Conservation (phyloP, 2,113 vertebrate genomes). For the Vulpes lagopus region DNA sequence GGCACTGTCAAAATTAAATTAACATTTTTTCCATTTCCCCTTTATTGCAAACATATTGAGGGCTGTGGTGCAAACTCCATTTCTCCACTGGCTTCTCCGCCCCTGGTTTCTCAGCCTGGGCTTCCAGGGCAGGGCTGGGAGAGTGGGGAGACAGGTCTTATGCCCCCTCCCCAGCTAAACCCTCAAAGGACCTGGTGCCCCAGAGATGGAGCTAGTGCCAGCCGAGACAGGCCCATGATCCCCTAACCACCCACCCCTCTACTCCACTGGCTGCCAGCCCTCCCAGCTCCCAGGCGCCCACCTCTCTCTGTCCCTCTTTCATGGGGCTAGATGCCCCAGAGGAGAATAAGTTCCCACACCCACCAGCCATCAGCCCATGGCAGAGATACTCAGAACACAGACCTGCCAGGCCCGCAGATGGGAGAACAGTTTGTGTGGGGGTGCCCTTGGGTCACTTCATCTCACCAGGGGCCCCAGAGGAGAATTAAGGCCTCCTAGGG, state of each 20-base stretch:
- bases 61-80: not conserved
- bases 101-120: not conserved
- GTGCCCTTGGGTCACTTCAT: not conserved
- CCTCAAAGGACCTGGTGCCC: not conserved
- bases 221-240: too few species aligned
- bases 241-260: not conserved
- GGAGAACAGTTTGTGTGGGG: not conserved
- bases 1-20: slow-evolving; percentile 75
- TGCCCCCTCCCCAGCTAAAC: rapidly evolving
- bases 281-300: not conserved
- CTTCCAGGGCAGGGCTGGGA: not conserved
- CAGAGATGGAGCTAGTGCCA: not conserved
- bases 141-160: not conserved
- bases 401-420: too few species aligned
- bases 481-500: not conserved
- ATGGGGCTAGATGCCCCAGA: not conserved
- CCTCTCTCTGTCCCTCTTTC: not conserved
- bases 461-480: not conserved
- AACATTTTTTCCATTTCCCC: slow-evolving; percentile 77
- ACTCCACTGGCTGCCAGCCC: not conserved
- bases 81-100: slow-evolving; percentile 36
- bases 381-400: not conserved
- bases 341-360: not conserved
- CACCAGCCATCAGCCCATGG: not conserved
- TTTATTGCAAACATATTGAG: slow-evolving; percentile 73